These are phyloP conservation scores for Achroia grisella DNA, from an alignment of 1,140 invertebrate genomes.

Conservation along the genomic window DNA sequence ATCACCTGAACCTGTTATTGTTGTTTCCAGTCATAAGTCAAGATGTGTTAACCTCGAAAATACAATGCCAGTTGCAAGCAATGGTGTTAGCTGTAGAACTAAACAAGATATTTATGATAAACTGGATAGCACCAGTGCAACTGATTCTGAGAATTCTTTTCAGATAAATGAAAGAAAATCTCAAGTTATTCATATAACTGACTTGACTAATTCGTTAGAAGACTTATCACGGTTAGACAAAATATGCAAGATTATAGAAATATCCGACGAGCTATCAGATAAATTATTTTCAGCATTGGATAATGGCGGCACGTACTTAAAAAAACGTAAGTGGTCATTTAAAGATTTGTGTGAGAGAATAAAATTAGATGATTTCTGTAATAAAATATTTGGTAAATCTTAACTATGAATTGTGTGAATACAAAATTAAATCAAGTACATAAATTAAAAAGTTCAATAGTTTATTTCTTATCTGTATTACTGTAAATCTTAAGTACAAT, in stretches of 20 bases:
- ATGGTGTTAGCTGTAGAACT: slow-evolving; percentile 6
- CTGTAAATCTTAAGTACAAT: slow-evolving; percentile 4
- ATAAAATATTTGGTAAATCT: slow-evolving; percentile 29
- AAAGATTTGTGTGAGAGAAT: slow-evolving; percentile 61
- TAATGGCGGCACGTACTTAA: slow-evolving; percentile 8
- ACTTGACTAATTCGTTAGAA: slow-evolving; percentile 54
- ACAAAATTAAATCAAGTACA: too few species aligned
- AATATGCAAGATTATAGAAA: slow-evolving; percentile 64
- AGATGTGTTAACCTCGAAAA: slow-evolving; percentile 12
- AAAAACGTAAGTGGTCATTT: slow-evolving; percentile 52
- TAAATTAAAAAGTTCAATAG: too few species aligned
- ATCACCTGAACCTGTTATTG: slow-evolving; percentile 6
- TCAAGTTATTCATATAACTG: slow-evolving; percentile 51
- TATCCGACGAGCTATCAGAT: slow-evolving; percentile 61
- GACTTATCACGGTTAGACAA: slow-evolving; percentile 53
- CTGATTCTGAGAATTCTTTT: slow-evolving; percentile 54
- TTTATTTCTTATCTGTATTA: background rate
- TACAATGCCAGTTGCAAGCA: slow-evolving; percentile 13
- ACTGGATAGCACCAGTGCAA: slow-evolving; percentile 47
- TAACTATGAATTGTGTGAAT: background rate
- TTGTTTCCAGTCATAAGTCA: slow-evolving; percentile 6
- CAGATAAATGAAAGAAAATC: slow-evolving; percentile 50
- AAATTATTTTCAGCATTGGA: slow-evolving; percentile 45
- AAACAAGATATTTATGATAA: slow-evolving; percentile 55
- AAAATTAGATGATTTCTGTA: slow-evolving; percentile 59